phyloP scores from a whole-genome alignment of 2,797 vertebrate genomes.

The Netta rufina region DNA sequence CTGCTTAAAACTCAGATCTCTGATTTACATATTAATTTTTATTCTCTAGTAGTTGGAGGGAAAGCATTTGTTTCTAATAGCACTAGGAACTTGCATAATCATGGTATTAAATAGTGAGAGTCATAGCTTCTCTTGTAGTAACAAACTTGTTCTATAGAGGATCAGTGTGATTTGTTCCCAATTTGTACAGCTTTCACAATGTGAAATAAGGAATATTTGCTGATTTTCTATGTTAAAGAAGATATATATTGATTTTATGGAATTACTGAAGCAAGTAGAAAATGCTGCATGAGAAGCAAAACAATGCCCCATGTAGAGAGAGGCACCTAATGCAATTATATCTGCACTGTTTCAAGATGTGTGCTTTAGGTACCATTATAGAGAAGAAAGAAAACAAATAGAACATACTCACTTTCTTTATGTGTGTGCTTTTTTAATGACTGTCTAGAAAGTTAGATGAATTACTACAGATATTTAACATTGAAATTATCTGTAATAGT shows the following conservation, averaged over 20 bases:
- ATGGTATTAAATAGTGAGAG: neutral
- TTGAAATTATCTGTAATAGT: neutral
- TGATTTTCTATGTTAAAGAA: neutral
- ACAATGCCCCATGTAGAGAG: neutral
- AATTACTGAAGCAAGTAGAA: neutral
- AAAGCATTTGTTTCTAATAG: neutral
- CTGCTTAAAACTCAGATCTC: neutral
- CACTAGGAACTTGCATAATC: neutral
- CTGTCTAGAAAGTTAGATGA: neutral
- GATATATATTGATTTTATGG: neutral
- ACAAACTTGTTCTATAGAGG: neutral
- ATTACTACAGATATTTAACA: neutral
- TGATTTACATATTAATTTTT: neutral
- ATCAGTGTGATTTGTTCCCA: neutral
- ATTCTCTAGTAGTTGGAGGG: neutral
- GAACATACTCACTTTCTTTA: neutral
- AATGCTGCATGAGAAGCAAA: neutral
- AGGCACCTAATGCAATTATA: neutral
- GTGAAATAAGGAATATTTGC: neutral
- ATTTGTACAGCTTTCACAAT: neutral
- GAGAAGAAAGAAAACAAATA: neutral
- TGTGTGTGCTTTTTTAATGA: neutral
- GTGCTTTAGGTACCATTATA: neutral
- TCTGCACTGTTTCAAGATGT: neutral
- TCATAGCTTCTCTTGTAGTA: neutral